A percentile compares a stretch with the other conserved stretches of the same genome.
These are phyloP conservation scores for Calosoma granatense DNA, from an alignment of 1,140 invertebrate genomes.

Conservation along the genomic window DNA sequence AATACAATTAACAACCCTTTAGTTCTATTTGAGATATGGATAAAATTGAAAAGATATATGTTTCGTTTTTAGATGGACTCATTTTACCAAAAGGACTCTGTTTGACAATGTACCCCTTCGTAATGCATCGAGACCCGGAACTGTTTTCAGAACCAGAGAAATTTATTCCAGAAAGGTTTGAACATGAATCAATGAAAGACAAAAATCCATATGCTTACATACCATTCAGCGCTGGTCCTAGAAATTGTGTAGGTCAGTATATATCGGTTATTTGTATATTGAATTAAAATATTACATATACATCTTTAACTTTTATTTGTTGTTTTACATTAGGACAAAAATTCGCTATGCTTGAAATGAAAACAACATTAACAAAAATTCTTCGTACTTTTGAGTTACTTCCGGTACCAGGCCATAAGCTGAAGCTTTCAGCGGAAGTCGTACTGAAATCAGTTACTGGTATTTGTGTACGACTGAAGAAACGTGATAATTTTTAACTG, in stretches of 20 bases:
- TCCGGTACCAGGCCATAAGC: conserved; percentile 25
- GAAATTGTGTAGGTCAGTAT: conserved; percentile 55
- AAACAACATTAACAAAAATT: conserved; percentile 55
- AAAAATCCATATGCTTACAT: conserved; percentile 44
- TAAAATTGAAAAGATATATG: conserved; percentile 1
- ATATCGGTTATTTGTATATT: conserved; percentile 8
- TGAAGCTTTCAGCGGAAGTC: conserved; percentile 28
- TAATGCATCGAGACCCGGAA: conserved; percentile 54
- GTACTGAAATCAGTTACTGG: conserved; percentile 36
- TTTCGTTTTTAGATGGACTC: conserved; percentile 34
- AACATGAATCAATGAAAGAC: conserved; percentile 43
- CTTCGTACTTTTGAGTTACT: conserved; percentile 49
- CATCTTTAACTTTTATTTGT: no score
- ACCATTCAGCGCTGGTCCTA: conserved; percentile 59
- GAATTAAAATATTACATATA: no score
- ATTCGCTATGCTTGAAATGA: conserved; percentile 68
- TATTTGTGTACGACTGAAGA: conserved; percentile 27
- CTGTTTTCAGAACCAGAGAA: conserved; percentile 57
- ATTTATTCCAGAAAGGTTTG: conserved; percentile 71
- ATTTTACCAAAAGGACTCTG: conserved; percentile 39
- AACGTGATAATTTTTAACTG: conserved; percentile 18
- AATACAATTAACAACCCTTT: conserved; percentile 11
- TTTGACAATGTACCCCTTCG: conserved; percentile 39
- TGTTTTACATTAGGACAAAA: conserved; percentile 49
- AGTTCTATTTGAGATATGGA: no score